Conservation (phyloP, 2,113 vertebrate species). For the Perca schrenkii region DNA sequence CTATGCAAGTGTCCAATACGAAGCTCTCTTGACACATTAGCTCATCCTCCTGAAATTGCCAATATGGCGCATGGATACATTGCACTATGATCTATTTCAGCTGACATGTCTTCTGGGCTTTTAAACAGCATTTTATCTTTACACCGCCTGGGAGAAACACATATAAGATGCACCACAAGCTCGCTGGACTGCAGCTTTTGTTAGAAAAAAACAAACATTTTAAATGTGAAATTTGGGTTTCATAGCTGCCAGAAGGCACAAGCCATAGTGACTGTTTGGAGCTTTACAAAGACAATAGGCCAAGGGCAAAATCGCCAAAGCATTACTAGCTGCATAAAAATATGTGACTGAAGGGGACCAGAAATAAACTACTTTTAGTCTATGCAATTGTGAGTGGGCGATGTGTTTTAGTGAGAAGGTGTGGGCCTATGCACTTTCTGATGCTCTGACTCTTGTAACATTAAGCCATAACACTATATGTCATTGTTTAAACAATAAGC, state of each 20-base stretch:
- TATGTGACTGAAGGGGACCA: slow-evolving; percentile 23
- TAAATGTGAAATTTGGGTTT: slow-evolving; percentile 36
- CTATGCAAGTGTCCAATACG: slow-evolving; percentile 11
- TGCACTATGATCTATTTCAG: slow-evolving; percentile 41
- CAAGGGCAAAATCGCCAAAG: slow-evolving; percentile 24
- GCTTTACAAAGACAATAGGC: slow-evolving; percentile 41
- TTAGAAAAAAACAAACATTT: not conserved
- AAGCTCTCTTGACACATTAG: slow-evolving; percentile 7
- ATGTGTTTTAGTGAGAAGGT: not conserved
- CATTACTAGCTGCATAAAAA: slow-evolving; percentile 29
- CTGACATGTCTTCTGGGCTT: slow-evolving; percentile 42
- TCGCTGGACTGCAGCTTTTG: slow-evolving; percentile 4
- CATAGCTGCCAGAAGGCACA: slow-evolving; percentile 18
- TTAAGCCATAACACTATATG: not conserved
- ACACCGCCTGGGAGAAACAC: slow-evolving; percentile 32
- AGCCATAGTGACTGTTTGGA: slow-evolving; percentile 9
- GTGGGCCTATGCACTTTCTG: not conserved
- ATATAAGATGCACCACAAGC: slow-evolving; percentile 17
- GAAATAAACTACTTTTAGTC: not conserved
- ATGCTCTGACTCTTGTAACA: not conserved
- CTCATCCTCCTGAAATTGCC: slow-evolving; percentile 45
- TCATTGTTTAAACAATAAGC: slow-evolving; percentile 25
- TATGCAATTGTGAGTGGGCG: slow-evolving; percentile 13
- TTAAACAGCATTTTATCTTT: slow-evolving; percentile 50
- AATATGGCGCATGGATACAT: slow-evolving; percentile 32